These are phyloP conservation scores for Liodrosophila aerea DNA, from an alignment of 2,888 invertebrate species.

Conservation along the genomic window DNA sequence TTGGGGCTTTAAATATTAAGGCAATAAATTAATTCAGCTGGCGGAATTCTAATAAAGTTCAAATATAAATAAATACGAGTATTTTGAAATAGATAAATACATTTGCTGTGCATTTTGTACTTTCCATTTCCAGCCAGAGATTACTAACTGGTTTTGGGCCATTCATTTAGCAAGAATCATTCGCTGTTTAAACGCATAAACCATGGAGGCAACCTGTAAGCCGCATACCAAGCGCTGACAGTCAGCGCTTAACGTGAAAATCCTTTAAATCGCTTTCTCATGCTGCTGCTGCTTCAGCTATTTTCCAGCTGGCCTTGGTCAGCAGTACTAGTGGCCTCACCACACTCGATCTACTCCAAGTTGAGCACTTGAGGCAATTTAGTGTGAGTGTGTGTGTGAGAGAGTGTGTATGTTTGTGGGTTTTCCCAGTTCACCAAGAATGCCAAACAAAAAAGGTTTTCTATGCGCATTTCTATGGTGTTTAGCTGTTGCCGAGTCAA, in stretches of 20 bases:
- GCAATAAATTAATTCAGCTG: too few relatives aligned
- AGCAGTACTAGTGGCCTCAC: slow-evolving; percentile 1
- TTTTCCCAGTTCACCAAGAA: slow-evolving; percentile 9
- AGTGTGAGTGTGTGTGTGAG: neutral
- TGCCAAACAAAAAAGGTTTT: slow-evolving; percentile 60
- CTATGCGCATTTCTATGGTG: slow-evolving; percentile 27
- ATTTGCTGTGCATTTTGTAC: too few relatives aligned
- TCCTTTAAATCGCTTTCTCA: slow-evolving; percentile 60
- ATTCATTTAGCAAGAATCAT: slow-evolving; percentile 61
- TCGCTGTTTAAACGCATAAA: slow-evolving; percentile 61
- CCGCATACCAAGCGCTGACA: slow-evolving; percentile 74
- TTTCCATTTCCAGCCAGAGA: slow-evolving; percentile 5
- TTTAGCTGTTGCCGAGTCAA: neutral
- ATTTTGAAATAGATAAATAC: too few relatives aligned
- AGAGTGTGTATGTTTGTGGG: slow-evolving; percentile 15
- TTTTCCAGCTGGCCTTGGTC: slow-evolving; percentile 25
- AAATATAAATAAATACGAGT: too few relatives aligned
- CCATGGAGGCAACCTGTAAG: slow-evolving; percentile 64
- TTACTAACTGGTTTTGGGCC: slow-evolving; percentile 23
- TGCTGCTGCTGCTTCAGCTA: slow-evolving; percentile 9
- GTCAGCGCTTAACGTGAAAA: slow-evolving; percentile 67
- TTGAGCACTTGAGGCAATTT: neutral
- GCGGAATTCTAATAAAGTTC: too few relatives aligned
- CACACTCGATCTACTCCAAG: slow-evolving; percentile 4
- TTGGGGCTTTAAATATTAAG: too few relatives aligned